Percentiles rank a stretch among this genome's conserved stretches.
These are phyloP conservation scores for Myotis daubentonii DNA, from an alignment of 2,797 vertebrate species.

Conservation along the genomic window DNA sequence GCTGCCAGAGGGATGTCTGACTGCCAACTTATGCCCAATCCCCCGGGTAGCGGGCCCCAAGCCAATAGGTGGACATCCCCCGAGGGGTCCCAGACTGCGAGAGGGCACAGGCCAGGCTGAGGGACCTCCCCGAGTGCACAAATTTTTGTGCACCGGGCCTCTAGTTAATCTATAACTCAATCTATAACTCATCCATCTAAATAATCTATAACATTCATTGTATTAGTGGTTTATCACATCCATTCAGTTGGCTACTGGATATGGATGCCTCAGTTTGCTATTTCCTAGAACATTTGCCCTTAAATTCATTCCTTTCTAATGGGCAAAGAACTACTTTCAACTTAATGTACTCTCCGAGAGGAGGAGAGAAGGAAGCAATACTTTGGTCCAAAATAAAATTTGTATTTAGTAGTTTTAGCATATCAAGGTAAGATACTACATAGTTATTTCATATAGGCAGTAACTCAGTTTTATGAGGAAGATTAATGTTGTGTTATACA, in stretches of 20 bases:
- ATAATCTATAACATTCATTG: background rate
- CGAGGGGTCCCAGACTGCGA: too few relatives aligned
- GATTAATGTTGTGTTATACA: background rate
- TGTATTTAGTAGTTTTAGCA: background rate
- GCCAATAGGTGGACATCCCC: too few relatives aligned
- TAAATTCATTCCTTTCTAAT: background rate
- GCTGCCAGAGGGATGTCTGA: too few relatives aligned
- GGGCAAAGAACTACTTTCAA: background rate
- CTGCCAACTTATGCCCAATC: too few relatives aligned
- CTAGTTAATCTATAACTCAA: background rate
- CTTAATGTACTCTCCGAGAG: background rate
- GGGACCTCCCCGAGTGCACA: too few relatives aligned
- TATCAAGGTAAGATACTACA: background rate
- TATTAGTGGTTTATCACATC: background rate
- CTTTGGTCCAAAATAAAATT: background rate
- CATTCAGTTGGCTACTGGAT: background rate
- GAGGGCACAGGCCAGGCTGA: too few relatives aligned
- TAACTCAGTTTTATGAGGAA: background rate
- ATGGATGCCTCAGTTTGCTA: background rate
- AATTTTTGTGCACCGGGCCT: too few relatives aligned
- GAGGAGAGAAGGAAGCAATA: background rate
- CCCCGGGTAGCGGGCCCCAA: too few relatives aligned
- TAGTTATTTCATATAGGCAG: background rate
- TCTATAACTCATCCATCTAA: background rate
- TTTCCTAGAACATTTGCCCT: background rate